A percentile compares a stretch with the other conserved stretches of the same genome.
Conservation (phyloP, 2,888 invertebrate species). For the Agonopterix alstromeriana region DNA sequence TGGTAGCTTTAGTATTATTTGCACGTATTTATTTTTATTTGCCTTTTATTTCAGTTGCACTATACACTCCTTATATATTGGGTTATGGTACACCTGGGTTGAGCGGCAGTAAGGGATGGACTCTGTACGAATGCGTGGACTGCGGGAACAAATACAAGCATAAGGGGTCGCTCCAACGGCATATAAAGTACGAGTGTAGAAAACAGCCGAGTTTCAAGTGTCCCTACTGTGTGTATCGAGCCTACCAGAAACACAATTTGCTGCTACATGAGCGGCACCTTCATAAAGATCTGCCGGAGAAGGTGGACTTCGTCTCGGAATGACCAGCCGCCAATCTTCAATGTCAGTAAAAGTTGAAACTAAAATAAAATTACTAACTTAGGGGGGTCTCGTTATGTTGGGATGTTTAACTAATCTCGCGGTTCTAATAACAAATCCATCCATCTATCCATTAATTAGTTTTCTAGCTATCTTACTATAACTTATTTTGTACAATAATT, state of each 20-base stretch:
- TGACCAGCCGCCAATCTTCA: slow-evolving; percentile 44
- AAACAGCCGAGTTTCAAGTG: slow-evolving; percentile 84
- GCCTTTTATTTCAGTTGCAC: slow-evolving; percentile 75
- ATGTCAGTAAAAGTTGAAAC: slow-evolving; percentile 49
- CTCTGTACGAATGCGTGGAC: slow-evolving; percentile 78
- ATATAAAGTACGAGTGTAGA: slow-evolving; percentile 85
- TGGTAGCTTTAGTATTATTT: slow-evolving; percentile 53
- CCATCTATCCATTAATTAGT: too few species aligned
- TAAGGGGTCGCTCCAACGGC: slow-evolving; percentile 86
- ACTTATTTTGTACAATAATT: too few species aligned
- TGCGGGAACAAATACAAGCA: slow-evolving; percentile 91
- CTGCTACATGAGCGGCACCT: slow-evolving; percentile 72
- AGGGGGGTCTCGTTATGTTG: too few species aligned
- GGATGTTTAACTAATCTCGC: too few species aligned
- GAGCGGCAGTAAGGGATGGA: slow-evolving; percentile 67
- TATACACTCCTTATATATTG: slow-evolving; percentile 75
- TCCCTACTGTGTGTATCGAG: slow-evolving; percentile 81
- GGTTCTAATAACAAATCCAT: too few species aligned
- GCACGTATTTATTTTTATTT: slow-evolving; percentile 73
- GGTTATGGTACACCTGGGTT: slow-evolving; percentile 66
- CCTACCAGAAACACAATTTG: slow-evolving; percentile 80
- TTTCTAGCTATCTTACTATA: too few species aligned
- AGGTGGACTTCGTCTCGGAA: slow-evolving; percentile 72
- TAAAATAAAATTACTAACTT: too few species aligned
- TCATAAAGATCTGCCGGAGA: slow-evolving; percentile 73